Conservation (phyloP, 1,140 invertebrate species). For the Aphidius gifuensis region DNA sequence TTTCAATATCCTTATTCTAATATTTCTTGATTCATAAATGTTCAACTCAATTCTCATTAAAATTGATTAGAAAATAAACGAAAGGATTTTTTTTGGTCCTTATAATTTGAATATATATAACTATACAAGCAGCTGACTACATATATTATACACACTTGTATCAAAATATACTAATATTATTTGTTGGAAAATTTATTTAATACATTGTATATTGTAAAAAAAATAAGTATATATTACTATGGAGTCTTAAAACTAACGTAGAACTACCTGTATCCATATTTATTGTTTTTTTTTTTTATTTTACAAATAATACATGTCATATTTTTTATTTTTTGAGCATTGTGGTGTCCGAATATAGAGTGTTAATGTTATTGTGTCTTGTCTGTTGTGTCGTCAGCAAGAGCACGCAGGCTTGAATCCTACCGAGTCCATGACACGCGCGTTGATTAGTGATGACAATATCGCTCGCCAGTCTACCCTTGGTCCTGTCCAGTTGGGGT, state of each 20-base stretch:
- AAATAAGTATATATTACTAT: conserved; percentile 19
- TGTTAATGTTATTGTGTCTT: conserved; percentile 65
- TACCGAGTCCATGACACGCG: conserved; percentile 87
- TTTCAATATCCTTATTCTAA: too few relatives aligned
- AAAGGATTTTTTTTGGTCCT: too few relatives aligned
- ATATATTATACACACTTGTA: too few relatives aligned
- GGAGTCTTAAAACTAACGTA: conserved; percentile 20
- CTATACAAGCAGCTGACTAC: too few relatives aligned
- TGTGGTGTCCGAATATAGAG: conserved; percentile 52
- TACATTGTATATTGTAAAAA: too few relatives aligned
- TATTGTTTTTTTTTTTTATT: conserved; percentile 33
- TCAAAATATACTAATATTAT: too few relatives aligned
- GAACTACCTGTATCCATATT: conserved; percentile 27
- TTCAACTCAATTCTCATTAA: too few relatives aligned
- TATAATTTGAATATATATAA: too few relatives aligned
- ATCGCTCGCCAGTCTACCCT: conserved; percentile 73
- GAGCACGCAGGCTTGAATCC: conserved; percentile 81
- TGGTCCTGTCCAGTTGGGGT: conserved; percentile 88
- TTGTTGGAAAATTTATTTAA: too few relatives aligned
- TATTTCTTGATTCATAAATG: too few relatives aligned
- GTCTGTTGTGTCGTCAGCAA: conserved; percentile 72
- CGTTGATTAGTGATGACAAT: conserved; percentile 85
- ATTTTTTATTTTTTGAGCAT: conserved; percentile 37
- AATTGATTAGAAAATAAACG: too few relatives aligned
- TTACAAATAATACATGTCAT: neutral